These are phyloP conservation scores for Gavia stellata DNA, from an alignment of 2,113 vertebrate genomes.

Conservation along the genomic window DNA sequence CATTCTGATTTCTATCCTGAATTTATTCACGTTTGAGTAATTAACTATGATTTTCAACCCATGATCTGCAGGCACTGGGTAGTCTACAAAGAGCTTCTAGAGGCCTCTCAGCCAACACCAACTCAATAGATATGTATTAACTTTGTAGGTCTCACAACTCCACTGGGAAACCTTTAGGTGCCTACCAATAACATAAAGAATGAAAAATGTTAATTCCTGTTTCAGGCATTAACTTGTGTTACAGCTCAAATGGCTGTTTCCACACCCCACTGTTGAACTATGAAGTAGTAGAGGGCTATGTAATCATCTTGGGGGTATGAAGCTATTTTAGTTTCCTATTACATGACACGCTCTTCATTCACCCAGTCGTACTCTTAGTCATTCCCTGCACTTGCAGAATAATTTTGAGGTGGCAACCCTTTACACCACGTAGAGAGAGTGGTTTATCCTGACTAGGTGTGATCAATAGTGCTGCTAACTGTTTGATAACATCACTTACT, in stretches of 20 bases:
- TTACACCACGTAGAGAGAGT: not conserved
- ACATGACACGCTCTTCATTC: not conserved
- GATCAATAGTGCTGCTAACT: not conserved
- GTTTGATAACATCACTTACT: not conserved
- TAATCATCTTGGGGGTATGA: not conserved
- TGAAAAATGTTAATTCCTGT: not conserved
- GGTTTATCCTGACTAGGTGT: not conserved
- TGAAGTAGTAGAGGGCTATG: fast-evolving
- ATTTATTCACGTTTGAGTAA: not conserved
- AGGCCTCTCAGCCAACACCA: not conserved
- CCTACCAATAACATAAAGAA: not conserved
- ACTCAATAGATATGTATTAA: not conserved
- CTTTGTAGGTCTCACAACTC: not conserved
- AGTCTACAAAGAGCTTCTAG: not conserved
- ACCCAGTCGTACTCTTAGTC: not conserved
- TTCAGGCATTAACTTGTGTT: not conserved
- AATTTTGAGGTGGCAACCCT: not conserved
- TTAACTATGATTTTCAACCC: not conserved
- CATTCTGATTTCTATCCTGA: not conserved
- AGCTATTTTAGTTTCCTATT: not conserved
- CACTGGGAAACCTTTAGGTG: not conserved
- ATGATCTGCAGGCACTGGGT: not conserved
- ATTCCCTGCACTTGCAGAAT: not conserved
- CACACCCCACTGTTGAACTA: not conserved
- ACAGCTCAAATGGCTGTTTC: not conserved